Evolutionary conservation across 2,888 invertebrate genomes (phyloP), one percentile per base, ranked within the genome.

Genomic region (Parnassius apollo): DNA sequence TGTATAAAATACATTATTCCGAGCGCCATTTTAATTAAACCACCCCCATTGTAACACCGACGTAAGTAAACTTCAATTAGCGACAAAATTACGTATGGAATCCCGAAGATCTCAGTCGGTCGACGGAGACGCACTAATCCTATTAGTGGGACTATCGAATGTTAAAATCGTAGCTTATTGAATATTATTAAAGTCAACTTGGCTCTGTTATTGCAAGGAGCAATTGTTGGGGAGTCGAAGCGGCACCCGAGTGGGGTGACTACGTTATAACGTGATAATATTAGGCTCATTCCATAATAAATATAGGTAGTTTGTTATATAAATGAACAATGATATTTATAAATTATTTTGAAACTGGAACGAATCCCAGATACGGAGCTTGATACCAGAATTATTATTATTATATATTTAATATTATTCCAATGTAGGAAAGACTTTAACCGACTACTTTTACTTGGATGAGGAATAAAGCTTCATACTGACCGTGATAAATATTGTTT

Each of bases 111-210:
- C 46, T 3, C 42, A 49, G 53, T 55, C 61, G 55, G 57, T 12
- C 42, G 52, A 44, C n/a, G 55, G 59, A 56, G 61, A 54, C 51
- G 45, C 62, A 42, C 62, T 74, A 75, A 76, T 75, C 77, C 76
- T 70, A 73, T 75, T 74, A 74, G 67, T 65, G 62, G 64, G 63
- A 60, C 68, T 71, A 69, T 69, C 66, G 71, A 68, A 68, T 68
- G 70, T 69, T 72, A 72, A 70, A 71, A 76, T 72, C 71, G 61
- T 65, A 66, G 65, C 52, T 72, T 72, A 73, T 73, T 70, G 69
- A 73, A 72, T 72, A 71, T 66, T 64, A 68, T 63, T 62, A 67
- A 64, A 63, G 66, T 57, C 53, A 58, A 54, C 58, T 58, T 44
- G 49, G 62, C 56, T 58, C 61, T 67, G 63, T 65, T 67, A 68